A percentile compares a stretch with the other conserved stretches of the same genome.
Conservation (phyloP, 2,113 vertebrate genomes). For the Xyliphius kryptos region DNA sequence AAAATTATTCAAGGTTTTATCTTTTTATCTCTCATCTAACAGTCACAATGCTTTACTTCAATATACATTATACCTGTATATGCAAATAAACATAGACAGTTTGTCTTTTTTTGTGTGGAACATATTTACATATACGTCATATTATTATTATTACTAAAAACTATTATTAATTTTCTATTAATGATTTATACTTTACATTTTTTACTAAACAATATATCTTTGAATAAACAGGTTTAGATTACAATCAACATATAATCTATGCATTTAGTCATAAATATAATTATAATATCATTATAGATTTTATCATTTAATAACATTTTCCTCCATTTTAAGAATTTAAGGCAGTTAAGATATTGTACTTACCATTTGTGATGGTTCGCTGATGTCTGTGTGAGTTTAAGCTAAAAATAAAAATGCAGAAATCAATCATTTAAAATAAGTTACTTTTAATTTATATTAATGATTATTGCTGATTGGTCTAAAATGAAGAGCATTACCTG, state of each 20-base stretch:
- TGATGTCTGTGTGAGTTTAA: background rate
- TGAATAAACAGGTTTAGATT: background rate
- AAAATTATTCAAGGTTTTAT: no score
- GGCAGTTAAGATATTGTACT: conserved; percentile 1
- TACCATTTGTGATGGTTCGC: conserved; percentile 24
- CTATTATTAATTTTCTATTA: no score
- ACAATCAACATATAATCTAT: background rate
- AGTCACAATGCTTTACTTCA: no score
- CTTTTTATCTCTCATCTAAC: no score
- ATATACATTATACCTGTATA: no score
- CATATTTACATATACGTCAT: no score
- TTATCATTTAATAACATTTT: background rate
- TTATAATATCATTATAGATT: background rate
- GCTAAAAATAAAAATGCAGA: background rate
- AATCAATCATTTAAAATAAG: no score
- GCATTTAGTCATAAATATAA: background rate
- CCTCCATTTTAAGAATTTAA: background rate
- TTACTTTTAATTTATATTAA: background rate
- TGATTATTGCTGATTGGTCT: background rate
- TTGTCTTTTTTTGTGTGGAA: no score
- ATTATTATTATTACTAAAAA: no score
- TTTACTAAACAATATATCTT: no score
- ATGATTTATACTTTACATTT: no score
- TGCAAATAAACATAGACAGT: no score
- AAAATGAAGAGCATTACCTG: conserved; percentile 14